phyloP scores from a whole-genome alignment of 2,888 invertebrate genomes.

The Folsomia candida region DNA sequence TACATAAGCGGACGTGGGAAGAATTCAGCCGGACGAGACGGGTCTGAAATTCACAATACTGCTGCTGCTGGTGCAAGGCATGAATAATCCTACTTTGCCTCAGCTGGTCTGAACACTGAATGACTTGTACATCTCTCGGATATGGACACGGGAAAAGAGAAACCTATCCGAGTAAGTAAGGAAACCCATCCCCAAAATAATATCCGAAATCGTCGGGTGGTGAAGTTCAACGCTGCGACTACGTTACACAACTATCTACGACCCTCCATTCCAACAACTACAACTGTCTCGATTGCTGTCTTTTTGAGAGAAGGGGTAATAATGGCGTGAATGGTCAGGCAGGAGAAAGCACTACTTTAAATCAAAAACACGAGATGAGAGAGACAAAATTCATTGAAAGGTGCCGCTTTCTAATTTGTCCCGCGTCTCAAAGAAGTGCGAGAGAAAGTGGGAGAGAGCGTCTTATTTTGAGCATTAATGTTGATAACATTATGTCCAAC shows the following conservation, averaged over 20 bases:
- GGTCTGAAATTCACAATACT: neutral
- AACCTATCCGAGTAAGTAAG: neutral
- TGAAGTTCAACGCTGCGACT: neutral
- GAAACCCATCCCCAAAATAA: neutral
- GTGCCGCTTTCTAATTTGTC: too few species aligned
- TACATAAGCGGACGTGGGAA: too few species aligned
- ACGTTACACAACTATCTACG: neutral
- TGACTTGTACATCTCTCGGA: slow-evolving; percentile 4
- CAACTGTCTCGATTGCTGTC: neutral
- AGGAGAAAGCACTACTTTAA: neutral
- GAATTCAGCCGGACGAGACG: neutral
- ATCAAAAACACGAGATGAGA: too few species aligned
- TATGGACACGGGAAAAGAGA: neutral
- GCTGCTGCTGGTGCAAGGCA: neutral
- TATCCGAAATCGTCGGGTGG: neutral
- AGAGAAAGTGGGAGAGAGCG: too few species aligned
- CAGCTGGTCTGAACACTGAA: neutral
- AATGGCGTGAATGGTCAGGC: neutral
- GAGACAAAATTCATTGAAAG: too few species aligned
- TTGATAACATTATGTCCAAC: too few species aligned
- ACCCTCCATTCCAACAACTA: neutral
- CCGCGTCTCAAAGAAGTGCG: too few species aligned
- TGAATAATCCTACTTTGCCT: neutral
- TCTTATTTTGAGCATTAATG: too few species aligned
- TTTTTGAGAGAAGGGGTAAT: neutral